Evolutionary conservation across 2,888 invertebrate species (phyloP).

Genomic region (Synergus laeviventris): DNA sequence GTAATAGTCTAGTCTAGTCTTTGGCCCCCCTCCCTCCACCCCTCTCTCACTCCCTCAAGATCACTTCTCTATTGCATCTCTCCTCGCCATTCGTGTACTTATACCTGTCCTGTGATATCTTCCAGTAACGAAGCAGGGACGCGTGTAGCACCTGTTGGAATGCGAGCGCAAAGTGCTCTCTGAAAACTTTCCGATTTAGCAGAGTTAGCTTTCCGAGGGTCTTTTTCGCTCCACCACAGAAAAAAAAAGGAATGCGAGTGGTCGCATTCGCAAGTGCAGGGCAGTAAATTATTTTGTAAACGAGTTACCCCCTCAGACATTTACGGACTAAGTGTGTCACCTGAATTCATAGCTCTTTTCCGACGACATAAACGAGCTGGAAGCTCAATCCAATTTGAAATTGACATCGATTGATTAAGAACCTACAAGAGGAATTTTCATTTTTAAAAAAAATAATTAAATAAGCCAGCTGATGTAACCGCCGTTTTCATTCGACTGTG

Average conservation of each 20-base stretch:
- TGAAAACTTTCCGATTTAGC: slow-evolving; percentile 52
- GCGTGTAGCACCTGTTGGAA: slow-evolving; percentile 57
- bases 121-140: slow-evolving; percentile 53
- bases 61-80: not conserved
- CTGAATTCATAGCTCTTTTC: slow-evolving; percentile 4
- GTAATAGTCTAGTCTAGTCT: slow-evolving; percentile 16
- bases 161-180: slow-evolving; percentile 51
- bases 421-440: not conserved
- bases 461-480: too few relatives aligned
- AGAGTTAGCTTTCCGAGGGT: slow-evolving; percentile 36
- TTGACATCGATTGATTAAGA: not conserved
- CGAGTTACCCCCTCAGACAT: slow-evolving; percentile 27
- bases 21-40: too few relatives aligned
- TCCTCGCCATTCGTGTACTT: slow-evolving; percentile 14
- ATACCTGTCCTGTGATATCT: slow-evolving; percentile 47
- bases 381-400: not conserved
- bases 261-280: slow-evolving; percentile 7
- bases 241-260: not conserved
- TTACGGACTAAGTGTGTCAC: slow-evolving; percentile 24
- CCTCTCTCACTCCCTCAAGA: not conserved
- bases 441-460: too few relatives aligned
- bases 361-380: not conserved
- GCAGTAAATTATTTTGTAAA: slow-evolving; percentile 38
- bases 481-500: too few relatives aligned
- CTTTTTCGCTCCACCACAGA: not conserved